Base-by-base conservation (phyloP, 2,888 invertebrate species). In the Nomada ferruginata region DNA sequence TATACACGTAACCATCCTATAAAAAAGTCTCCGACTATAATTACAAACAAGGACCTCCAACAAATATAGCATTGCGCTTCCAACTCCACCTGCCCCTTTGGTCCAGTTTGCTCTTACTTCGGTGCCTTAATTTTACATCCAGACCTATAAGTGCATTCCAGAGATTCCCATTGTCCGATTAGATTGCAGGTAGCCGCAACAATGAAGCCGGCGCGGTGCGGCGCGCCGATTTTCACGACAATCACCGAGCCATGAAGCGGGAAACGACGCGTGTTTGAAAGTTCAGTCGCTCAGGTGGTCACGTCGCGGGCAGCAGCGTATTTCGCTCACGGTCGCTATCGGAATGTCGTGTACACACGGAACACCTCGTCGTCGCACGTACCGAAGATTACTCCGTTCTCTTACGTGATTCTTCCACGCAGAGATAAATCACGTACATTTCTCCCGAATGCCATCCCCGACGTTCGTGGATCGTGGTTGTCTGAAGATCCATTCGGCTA, bases 211-310 rank as follows among this genome's bases (percentile, higher is more conserved):
- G 36, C 7, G 36, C 36, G 36, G 36, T 36, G 36, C 36, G 36
- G 36, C 7, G 36, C 53, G 13, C 13, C 71, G 60, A 72, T 79
- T 71, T 47, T 47, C 13, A 69, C 72, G 76, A 72, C 79, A 76
- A 75, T 81, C 53, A 18, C 15, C 29, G 18, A 13, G 0, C 60
- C 74, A 60, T 29, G 59, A 73, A 63, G 85, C 74, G 76, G 57
- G 68, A 70, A 70, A 77, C 76, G 42, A 10, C 23, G 59, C 53
- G 36, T 29, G 74, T 85, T 85, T 73, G 79, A 84, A 75, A 81
- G 75, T 74, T 85, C 85, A 87, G 86, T 87, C 76, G 76, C 42
- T 83, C 63, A 74, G 68, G 76, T 81, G 87, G 68, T 59, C 68
- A 73, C 77, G 70, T 63, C 60, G 81, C 61, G 80, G 73, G 50